Evolutionary conservation across 2,797 vertebrate species (phyloP).

Genomic region (Etheostoma perlongum): DNA sequence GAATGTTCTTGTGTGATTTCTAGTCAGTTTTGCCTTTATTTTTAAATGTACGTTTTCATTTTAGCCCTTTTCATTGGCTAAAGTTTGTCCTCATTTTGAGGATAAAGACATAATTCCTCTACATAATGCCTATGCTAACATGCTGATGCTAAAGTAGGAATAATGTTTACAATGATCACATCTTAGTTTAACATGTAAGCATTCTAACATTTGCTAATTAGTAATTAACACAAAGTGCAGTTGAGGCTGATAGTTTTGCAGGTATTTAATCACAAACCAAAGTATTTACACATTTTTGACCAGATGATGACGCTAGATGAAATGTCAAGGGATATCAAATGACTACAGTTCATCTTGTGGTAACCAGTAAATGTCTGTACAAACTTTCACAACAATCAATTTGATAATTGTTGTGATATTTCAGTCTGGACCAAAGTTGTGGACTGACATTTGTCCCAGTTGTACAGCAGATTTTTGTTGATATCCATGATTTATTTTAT

Average conservation of each 20-base stretch:
- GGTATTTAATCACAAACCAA: neutral
- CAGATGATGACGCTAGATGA: neutral
- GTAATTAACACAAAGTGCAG: neutral
- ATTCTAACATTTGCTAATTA: neutral
- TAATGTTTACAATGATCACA: too few relatives aligned
- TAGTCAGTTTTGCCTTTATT: neutral
- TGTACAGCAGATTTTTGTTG: neutral
- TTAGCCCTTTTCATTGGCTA: neutral
- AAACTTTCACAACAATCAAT: neutral
- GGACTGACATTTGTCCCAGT: neutral
- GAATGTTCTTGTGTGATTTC: neutral
- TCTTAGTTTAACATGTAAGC: too few relatives aligned
- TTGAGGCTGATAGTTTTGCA: neutral
- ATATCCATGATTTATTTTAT: too few relatives aligned
- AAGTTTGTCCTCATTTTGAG: neutral
- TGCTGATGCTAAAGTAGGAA: too few relatives aligned
- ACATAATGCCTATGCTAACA: too few relatives aligned
- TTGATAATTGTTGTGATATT: neutral
- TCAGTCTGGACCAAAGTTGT: neutral
- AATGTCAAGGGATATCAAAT: neutral
- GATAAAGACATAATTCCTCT: neutral
- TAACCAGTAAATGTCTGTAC: neutral
- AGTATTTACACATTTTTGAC: neutral
- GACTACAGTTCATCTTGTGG: neutral
- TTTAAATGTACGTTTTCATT: neutral